phyloP scores from a whole-genome alignment of 2,113 vertebrate species.

The Micronycteris hirsuta region DNA sequence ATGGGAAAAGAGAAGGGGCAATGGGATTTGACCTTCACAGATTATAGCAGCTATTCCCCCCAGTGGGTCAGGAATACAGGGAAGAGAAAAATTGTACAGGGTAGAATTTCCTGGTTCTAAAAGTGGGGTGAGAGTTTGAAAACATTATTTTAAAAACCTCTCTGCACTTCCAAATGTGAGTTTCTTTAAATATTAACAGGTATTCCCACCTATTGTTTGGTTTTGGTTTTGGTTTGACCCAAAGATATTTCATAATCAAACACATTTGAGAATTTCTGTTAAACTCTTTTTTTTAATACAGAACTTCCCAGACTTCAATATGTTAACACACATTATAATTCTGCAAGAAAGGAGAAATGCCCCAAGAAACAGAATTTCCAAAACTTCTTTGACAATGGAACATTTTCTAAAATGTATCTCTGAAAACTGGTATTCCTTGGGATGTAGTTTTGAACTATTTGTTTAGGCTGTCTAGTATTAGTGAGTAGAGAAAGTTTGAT shows the following conservation, averaged over 20 bases:
- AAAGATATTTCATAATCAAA: background rate
- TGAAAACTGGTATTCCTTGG: background rate
- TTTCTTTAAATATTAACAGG: background rate
- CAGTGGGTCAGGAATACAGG: fast-evolving
- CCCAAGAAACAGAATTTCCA: background rate
- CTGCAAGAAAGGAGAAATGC: background rate
- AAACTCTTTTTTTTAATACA: background rate
- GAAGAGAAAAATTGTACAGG: background rate
- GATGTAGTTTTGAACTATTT: background rate
- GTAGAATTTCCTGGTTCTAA: background rate
- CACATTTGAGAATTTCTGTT: background rate
- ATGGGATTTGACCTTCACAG: background rate
- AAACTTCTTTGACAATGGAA: background rate
- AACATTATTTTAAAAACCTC: background rate
- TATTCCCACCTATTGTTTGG: background rate
- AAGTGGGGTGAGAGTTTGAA: background rate
- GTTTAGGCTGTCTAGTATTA: background rate
- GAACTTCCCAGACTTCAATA: background rate
- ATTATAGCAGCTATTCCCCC: background rate
- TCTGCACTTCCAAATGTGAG: background rate
- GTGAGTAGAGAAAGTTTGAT: background rate
- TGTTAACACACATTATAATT: background rate
- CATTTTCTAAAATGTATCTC: background rate
- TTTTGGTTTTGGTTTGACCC: background rate
- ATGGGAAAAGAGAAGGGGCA: background rate